Conservation (phyloP, 2,113 vertebrate species). For the Passer domesticus region DNA sequence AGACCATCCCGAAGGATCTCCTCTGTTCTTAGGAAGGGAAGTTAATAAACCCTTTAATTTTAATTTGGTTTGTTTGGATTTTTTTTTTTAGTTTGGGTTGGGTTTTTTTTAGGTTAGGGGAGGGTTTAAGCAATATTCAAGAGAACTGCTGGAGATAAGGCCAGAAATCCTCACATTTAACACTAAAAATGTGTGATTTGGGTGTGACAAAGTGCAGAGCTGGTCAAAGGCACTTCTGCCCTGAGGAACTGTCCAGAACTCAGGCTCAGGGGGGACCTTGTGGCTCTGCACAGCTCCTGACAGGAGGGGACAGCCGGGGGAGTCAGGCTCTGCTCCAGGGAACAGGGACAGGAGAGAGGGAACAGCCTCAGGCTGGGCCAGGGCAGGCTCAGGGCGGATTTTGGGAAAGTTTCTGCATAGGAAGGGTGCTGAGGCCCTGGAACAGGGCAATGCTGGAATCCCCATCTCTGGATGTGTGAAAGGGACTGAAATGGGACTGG, state of each 20-base stretch:
- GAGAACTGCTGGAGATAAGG: neutral
- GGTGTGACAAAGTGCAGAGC: neutral
- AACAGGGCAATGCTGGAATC: fast-evolving
- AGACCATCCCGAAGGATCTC: neutral
- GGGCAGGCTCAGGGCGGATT: fast-evolving
- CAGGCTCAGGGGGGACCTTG: neutral
- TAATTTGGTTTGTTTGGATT: fast-evolving
- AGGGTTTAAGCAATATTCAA: neutral
- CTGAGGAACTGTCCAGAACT: neutral
- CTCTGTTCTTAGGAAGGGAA: neutral
- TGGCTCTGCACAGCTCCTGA: neutral
- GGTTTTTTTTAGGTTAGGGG: neutral
- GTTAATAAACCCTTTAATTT: neutral
- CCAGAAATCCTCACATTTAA: neutral
- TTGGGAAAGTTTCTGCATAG: fast-evolving
- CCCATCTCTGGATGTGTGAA: neutral
- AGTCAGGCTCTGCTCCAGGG: neutral
- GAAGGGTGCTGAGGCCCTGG: fast-evolving
- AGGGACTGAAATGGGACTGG: neutral
- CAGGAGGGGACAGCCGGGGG: neutral
- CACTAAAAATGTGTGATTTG: neutral
- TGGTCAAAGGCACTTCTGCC: neutral
- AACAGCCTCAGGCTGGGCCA: neutral
- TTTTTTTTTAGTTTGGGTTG: neutral
- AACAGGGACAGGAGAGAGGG: neutral